Conservation (phyloP, 2,888 invertebrate genomes). For the Prenolepis imparis region DNA sequence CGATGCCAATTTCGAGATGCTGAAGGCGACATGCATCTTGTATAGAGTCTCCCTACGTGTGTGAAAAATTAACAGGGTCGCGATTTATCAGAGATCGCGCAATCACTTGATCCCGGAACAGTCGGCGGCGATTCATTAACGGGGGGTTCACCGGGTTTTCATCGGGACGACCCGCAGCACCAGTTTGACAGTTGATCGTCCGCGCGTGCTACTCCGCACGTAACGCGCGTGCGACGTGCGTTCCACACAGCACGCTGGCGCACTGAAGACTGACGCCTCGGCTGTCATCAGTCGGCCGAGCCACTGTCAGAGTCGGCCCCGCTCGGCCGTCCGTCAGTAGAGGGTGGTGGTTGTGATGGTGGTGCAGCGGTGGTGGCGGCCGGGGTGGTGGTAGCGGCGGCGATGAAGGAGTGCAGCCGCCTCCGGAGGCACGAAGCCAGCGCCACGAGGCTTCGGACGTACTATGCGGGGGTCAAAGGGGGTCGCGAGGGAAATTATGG, state of each 20-base stretch:
- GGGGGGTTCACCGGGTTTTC: background rate
- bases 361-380: constrained; percentile 54
- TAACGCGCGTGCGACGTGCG: constrained; percentile 40
- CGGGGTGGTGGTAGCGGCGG: constrained; percentile 25
- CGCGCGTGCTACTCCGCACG: constrained; percentile 64
- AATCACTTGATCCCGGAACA: constrained; percentile 9
- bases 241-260: constrained; percentile 66
- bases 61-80: background rate
- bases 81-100: background rate
- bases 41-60: background rate
- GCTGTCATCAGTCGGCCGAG: constrained; percentile 78
- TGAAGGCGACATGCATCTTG: constrained; percentile 73
- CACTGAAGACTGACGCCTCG: constrained; percentile 79
- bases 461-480: background rate
- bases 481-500: constrained; percentile 38
- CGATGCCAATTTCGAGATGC: constrained; percentile 67
- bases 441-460: constrained; percentile 58
- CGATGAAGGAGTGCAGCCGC: constrained; percentile 52
- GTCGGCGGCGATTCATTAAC: background rate
- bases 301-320: constrained; percentile 77
- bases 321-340: constrained; percentile 58
- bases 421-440: constrained; percentile 66
- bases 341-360: constrained; percentile 61
- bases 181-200: constrained; percentile 75
- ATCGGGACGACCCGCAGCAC: background rate